These are phyloP conservation scores for Corvus cornix DNA, from an alignment of 2,113 vertebrate species.

Conservation along the genomic window DNA sequence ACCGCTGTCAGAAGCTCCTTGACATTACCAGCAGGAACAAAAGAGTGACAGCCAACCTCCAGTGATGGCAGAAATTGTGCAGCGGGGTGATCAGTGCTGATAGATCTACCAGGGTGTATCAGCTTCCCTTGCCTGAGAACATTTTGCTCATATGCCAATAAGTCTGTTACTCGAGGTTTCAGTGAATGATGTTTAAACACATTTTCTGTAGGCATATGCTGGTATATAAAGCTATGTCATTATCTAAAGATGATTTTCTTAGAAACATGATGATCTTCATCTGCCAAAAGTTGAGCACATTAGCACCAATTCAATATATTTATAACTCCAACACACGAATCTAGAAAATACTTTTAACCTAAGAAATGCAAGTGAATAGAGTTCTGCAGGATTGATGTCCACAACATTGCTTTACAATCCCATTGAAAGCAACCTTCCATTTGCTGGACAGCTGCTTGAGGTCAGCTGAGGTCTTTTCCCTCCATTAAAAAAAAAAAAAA, in stretches of 20 bases:
- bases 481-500: neutral
- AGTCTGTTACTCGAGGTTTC: conserved; percentile 26
- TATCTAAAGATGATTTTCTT: conserved; percentile 42
- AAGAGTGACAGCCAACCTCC: neutral
- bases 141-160: neutral
- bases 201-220: conserved; percentile 54
- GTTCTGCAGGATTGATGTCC: neutral
- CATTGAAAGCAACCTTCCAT: neutral
- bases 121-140: neutral
- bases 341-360: neutral
- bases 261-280: conserved; percentile 29
- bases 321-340: neutral
- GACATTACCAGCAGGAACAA: neutral
- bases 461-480: neutral
- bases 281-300: conserved; percentile 27
- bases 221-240: conserved; percentile 18
- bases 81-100: neutral
- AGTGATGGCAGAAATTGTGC: neutral
- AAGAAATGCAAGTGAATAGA: neutral
- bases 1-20: neutral
- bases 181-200: conserved; percentile 40
- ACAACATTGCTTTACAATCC: neutral
- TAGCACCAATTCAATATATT: neutral
- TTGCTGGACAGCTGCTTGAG: neutral
- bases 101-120: neutral